Base-by-base conservation (phyloP, 1,140 invertebrate genomes). In the Batillaria attramentaria region DNA sequence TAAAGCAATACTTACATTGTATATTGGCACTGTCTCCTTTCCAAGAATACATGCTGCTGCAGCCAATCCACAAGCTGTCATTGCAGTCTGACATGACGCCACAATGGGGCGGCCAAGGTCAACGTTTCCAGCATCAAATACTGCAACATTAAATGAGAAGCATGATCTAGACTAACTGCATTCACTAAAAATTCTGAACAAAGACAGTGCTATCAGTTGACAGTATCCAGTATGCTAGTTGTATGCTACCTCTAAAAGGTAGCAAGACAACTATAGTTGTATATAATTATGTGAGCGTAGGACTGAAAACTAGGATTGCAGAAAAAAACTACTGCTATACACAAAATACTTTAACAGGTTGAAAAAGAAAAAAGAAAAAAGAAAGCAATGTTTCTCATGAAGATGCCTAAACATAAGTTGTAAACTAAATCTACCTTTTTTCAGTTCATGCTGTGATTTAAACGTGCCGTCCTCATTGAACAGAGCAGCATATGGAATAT, bases 51-150 rank as follows among this genome's bases (percentile, higher is more conserved):
- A 54, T 35, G 84, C 86, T 16, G 84, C 86, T 6, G 78, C 79
- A 18, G 82, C 81, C 10, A 87, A 43, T 6, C 78, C 82, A 77
- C 86, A 87, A 18, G 86, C 86, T 60, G 83, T 87, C 76, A 86
- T 79, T 16, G 80, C 86, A 3, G 78, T 84, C 41, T 66, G 76
- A 77, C 86, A 87, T 0, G 78, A 69, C 24, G 81, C 69, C 24
- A 84, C 80, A 41, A 87, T 18, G 16, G 83, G 83, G 50, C 75
- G 72, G 1, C 54, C 62, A 6, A 87, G 77, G 77, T 85, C 75
- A 54, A 86, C 76, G 24, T 77, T 80, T 31, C 81, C 81, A 31
- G 50, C 73, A 33, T 81, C 77, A 83, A 87, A 87, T 54, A 85
- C 85, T 87, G 79, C 28, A 81, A 72, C 20, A 74, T 28, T 33